Conservation (phyloP, 2,797 vertebrate genomes). For the Bradypus variegatus region DNA sequence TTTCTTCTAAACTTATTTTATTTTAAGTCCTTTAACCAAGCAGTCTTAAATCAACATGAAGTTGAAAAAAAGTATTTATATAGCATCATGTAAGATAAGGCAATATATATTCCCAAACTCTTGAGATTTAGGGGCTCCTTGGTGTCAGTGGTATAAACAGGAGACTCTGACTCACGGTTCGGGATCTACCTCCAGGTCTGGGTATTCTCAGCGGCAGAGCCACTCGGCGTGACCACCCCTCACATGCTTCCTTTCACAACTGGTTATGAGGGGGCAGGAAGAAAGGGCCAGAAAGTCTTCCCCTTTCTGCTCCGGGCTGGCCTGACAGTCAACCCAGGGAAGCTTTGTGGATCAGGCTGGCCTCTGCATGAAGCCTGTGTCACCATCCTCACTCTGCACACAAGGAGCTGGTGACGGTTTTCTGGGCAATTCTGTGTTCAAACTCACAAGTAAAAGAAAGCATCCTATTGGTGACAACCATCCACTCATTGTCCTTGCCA, state of each 20-base stretch:
- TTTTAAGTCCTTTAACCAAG: slow-evolving; percentile 37
- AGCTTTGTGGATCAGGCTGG: neutral
- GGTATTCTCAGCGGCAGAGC: neutral
- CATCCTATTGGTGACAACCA: neutral
- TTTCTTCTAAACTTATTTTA: slow-evolving; percentile 30
- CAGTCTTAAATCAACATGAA: slow-evolving; percentile 24
- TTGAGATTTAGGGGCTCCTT: neutral
- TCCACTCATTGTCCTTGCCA: neutral
- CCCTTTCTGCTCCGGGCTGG: neutral
- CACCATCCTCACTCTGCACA: neutral
- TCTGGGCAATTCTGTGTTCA: neutral
- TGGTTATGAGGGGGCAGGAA: neutral
- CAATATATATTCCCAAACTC: neutral
- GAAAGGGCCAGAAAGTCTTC: neutral
- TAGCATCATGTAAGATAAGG: neutral
- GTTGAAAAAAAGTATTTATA: neutral
- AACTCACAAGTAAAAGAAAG: slow-evolving; percentile 25
- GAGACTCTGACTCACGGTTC: neutral
- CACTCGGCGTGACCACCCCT: neutral
- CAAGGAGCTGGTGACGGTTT: neutral
- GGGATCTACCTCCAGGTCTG: neutral
- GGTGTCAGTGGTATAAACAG: neutral
- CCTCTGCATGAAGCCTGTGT: neutral
- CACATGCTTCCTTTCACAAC: neutral
- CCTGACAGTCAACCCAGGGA: neutral